Conservation (phyloP, 2,888 invertebrate genomes). For the Blastobasis lacticolella region DNA sequence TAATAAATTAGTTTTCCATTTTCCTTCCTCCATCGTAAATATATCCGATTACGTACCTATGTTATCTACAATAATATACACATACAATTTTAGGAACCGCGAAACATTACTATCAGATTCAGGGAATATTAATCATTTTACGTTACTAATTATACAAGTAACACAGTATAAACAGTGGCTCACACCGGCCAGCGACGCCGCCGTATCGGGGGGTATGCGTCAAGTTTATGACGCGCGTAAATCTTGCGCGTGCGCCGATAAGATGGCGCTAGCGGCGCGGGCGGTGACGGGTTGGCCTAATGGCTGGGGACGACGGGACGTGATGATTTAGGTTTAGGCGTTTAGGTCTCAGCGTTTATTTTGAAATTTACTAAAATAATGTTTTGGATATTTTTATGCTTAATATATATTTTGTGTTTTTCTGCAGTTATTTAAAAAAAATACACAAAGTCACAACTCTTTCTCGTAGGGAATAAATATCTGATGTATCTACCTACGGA, state of each 20-base stretch:
- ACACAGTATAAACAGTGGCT: too few species aligned
- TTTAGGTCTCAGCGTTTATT: background rate
- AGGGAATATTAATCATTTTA: too few species aligned
- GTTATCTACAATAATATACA: too few species aligned
- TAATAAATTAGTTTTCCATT: too few species aligned
- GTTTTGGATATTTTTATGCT: background rate
- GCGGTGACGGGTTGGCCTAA: constrained; percentile 13
- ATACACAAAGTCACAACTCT: too few species aligned
- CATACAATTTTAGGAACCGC: too few species aligned
- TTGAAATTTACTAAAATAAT: background rate
- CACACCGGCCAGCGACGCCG: constrained; percentile 1
- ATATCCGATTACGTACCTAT: too few species aligned
- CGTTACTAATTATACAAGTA: too few species aligned
- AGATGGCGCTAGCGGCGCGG: constrained; percentile 15
- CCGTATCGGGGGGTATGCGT: constrained; percentile 34
- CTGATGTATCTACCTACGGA: too few species aligned
- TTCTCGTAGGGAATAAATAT: too few species aligned
- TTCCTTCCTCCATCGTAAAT: too few species aligned
- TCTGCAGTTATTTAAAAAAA: background rate
- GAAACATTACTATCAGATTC: too few species aligned
- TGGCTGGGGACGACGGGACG: background rate
- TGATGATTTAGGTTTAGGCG: background rate
- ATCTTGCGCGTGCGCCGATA: constrained; percentile 28
- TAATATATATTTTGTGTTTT: background rate
- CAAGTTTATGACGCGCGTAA: constrained; percentile 41